A percentile compares a stretch with the other conserved stretches of the same genome.
These are phyloP conservation scores for Folsomia candida DNA, from an alignment of 2,888 invertebrate species.

Conservation along the genomic window DNA sequence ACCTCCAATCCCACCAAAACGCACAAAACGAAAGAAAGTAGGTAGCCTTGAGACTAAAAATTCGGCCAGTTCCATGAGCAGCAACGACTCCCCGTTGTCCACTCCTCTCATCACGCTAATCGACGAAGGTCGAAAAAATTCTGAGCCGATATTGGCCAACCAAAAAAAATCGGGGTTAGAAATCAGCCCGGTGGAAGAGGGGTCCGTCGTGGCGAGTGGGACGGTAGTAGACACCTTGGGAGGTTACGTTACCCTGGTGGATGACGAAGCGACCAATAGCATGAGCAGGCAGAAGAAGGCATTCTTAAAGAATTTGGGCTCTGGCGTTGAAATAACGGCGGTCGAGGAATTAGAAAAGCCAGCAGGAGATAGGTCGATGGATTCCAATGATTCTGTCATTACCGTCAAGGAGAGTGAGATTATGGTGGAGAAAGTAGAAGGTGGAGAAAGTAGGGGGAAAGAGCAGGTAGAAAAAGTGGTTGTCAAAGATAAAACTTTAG, in stretches of 20 bases:
- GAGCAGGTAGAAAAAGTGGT: too few relatives aligned
- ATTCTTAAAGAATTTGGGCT: constrained; percentile 5
- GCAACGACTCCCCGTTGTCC: too few relatives aligned
- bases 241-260: constrained; percentile 9
- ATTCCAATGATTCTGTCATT: constrained; percentile 10
- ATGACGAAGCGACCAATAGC: not conserved
- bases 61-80: not conserved
- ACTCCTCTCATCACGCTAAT: not conserved
- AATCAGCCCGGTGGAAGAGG: constrained; percentile 10
- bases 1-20: too few relatives aligned
- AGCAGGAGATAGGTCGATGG: not conserved
- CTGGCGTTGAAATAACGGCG: constrained; percentile 10
- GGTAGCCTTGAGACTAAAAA: not conserved
- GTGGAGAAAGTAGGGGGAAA: not conserved
- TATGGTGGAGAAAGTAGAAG: not conserved
- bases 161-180: not conserved
- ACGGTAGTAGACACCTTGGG: not conserved
- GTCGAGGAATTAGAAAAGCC: not conserved
- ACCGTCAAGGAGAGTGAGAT: not conserved
- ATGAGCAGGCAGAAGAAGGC: not conserved
- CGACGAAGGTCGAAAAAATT: not conserved
- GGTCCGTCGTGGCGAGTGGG: not conserved
- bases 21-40: not conserved
- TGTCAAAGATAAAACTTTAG: too few relatives aligned
- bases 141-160: not conserved